Conservation (phyloP, 2,888 invertebrate genomes). For the Drosophila ezoana region DNA sequence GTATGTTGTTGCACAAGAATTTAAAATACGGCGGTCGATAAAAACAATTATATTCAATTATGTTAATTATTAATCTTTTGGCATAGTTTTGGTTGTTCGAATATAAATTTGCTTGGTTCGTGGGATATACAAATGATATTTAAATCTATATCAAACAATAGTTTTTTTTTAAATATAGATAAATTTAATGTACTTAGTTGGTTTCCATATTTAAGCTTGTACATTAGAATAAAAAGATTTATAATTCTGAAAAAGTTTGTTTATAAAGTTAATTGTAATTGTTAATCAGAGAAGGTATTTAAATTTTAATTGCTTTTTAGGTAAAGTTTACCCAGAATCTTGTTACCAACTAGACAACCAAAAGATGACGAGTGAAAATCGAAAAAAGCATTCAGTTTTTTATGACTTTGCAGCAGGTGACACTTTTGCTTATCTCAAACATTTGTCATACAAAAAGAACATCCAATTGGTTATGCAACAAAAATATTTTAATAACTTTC, state of each 20-base stretch:
- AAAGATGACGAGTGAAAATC: neutral
- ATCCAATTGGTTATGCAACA: neutral
- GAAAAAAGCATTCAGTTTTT: neutral
- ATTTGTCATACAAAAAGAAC: neutral
- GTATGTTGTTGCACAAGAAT: neutral
- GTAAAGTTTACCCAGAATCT: neutral
- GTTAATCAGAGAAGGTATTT: too few relatives aligned
- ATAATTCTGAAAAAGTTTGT: neutral
- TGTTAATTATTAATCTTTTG: conserved; percentile 16
- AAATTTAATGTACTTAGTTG: neutral
- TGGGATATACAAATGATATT: neutral
- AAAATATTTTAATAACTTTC: conserved; percentile 5
- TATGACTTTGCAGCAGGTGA: neutral
- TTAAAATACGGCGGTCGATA: neutral
- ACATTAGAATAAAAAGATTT: neutral
- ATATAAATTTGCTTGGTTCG: neutral
- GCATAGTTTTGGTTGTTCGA: conserved; percentile 12
- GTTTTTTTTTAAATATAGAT: neutral
- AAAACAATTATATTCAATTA: conserved; percentile 3
- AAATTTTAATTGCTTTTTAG: neutral
- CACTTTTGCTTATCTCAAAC: neutral
- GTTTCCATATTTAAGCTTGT: neutral
- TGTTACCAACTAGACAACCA: neutral
- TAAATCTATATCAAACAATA: neutral
- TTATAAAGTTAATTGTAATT: too few relatives aligned